These are phyloP conservation scores for Pseudocheirus occidentalis DNA, from an alignment of 2,797 vertebrate species.

Conservation along the genomic window DNA sequence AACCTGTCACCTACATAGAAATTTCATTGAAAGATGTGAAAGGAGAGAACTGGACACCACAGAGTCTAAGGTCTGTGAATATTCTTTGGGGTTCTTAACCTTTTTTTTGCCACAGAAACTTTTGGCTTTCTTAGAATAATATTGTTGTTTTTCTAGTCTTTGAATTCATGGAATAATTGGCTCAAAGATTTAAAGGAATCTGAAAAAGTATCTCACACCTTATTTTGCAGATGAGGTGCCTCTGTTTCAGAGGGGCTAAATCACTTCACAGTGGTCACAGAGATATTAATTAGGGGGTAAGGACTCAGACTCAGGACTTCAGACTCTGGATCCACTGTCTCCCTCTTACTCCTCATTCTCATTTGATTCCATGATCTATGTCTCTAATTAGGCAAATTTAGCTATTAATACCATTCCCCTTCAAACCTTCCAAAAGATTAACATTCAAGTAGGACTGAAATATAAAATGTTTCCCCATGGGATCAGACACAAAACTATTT, in stretches of 20 bases:
- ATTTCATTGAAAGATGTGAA: not conserved
- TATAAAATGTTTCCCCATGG: not conserved
- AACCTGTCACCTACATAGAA: not conserved
- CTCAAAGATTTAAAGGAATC: not conserved
- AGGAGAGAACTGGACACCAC: not conserved
- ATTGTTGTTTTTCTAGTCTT: not conserved
- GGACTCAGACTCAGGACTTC: not conserved
- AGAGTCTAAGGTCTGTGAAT: not conserved
- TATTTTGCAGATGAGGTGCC: not conserved
- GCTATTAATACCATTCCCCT: not conserved
- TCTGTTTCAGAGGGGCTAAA: not conserved
- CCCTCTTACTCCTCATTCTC: not conserved
- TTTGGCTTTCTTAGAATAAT: not conserved
- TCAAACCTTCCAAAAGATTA: not conserved
- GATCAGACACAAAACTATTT: not conserved
- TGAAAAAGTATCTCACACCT: not conserved
- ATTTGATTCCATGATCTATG: not conserved
- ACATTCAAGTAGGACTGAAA: not conserved
- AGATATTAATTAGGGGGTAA: not conserved
- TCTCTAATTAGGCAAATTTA: not conserved
- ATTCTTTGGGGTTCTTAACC: not conserved
- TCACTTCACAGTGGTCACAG: not conserved
- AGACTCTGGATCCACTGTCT: not conserved
- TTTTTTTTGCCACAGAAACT: not conserved
- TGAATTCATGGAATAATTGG: not conserved